Evolutionary conservation across 2,113 vertebrate genomes (phyloP).

Genomic region (Marmota monax): DNA sequence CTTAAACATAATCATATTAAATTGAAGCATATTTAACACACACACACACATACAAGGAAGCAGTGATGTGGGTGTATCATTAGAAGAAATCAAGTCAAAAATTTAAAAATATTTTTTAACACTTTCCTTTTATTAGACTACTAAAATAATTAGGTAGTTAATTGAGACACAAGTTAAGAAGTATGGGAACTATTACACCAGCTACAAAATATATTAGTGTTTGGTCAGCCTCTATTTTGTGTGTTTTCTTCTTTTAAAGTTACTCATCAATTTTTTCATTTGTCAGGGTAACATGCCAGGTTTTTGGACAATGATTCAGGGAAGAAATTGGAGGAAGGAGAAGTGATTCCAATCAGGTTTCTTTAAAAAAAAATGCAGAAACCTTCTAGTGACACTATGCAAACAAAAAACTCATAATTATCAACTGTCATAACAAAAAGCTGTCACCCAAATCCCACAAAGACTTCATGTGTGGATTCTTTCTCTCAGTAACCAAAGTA

Average conservation of each 20-base stretch:
- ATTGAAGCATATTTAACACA: neutral
- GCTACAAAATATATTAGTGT: neutral
- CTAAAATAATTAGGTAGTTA: neutral
- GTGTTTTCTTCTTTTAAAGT: neutral
- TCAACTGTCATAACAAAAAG: neutral
- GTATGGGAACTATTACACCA: neutral
- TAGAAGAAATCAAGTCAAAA: neutral
- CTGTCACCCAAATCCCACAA: neutral
- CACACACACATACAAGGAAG: neutral
- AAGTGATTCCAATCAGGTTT: neutral
- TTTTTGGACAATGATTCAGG: neutral
- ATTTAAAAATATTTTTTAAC: neutral
- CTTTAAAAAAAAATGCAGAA: neutral
- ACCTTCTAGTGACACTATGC: neutral
- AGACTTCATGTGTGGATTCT: neutral
- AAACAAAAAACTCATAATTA: neutral
- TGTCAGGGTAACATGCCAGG: neutral
- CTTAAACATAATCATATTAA: neutral
- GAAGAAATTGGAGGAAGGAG: neutral
- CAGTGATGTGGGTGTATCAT: neutral
- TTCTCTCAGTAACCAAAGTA: neutral
- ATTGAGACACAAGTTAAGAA: conserved; percentile 30
- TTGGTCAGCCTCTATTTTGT: neutral
- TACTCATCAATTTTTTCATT: neutral
- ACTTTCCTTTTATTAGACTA: neutral